Evolutionary conservation across 2,888 invertebrate species (phyloP), one percentile per base, ranked within the genome.

Genomic region (Cheilosia urbana): DNA sequence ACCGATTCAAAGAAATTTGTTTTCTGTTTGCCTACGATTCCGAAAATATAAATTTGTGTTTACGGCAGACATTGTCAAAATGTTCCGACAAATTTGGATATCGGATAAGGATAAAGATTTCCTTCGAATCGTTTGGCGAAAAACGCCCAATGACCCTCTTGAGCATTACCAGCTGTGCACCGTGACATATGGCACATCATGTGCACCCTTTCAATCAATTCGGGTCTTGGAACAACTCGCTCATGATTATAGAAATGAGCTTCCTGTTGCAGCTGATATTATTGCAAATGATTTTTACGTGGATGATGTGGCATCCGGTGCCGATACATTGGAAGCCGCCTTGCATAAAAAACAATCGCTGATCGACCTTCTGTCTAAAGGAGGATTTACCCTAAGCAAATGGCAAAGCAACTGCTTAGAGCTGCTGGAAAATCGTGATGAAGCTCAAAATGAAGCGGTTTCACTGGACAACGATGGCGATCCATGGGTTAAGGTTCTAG

Each of bases 231-330:
- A 73, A n/a, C 63, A 73, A 37, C 47, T 55, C 5, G 65, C 55
- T 0, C 19, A 13, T 6, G 58, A 71, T 15, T 51, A 71, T 40
- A 37, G 9, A 27, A 60, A 45, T 24, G 42, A 66, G 27, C 66
- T 73, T 37, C 79, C 79, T 4, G 62, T 40, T 19, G 85, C 78
- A n/a, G 45, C 71, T 13, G 68, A 19, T 3, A 65, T 72, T 9
- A 40, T 88, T 30, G 19, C 73, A 9, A 77, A 87, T n/a, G 79
- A 87, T 45, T 60, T 60, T 60, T 60, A 69, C 9, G 69, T 69
- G n/a, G 53, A 69, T 11, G 69, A 69, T 30, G 63, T 24, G 4
- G 51, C 37, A 17, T 51, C 69, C 6, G 51, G 51, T 21, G 51
- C 53, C 19, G 24, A 30, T 24, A 51, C 19, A 51, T 6, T 51